Conservation (phyloP, 2,797 vertebrate genomes). For the Malurus leucopterus region DNA sequence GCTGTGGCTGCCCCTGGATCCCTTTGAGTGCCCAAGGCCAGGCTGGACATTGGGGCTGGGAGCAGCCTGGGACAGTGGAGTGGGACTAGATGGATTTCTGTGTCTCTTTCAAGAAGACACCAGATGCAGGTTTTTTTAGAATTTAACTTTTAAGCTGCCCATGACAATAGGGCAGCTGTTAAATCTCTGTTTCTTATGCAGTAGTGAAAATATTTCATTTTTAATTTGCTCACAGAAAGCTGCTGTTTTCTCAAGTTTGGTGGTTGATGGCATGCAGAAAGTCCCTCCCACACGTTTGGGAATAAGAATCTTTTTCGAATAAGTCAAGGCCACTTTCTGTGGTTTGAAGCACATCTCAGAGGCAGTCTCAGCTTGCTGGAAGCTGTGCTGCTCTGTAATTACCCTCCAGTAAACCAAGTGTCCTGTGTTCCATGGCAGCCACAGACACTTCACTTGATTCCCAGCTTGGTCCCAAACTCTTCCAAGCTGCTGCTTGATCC, state of each 20-base stretch:
- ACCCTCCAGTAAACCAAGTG: neutral
- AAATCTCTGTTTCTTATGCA: neutral
- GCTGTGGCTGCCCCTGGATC: neutral
- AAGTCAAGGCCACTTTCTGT: neutral
- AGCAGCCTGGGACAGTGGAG: neutral
- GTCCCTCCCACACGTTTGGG: neutral
- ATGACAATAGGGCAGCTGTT: neutral
- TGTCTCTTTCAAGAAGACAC: neutral
- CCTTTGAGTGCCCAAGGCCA: neutral
- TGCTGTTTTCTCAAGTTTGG: fast-evolving
- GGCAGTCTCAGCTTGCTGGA: neutral
- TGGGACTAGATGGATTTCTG: fast-evolving
- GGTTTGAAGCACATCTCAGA: fast-evolving
- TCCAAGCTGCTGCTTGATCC: neutral
- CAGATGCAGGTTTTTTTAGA: neutral
- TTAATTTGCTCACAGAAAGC: neutral
- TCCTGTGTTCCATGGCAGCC: neutral
- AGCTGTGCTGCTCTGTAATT: neutral
- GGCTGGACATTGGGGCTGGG: neutral
- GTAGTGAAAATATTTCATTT: neutral
- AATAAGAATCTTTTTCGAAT: neutral
- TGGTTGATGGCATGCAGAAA: neutral
- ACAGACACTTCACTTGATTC: fast-evolving
- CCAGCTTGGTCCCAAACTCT: fast-evolving
- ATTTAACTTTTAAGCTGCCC: neutral